Percentiles rank a stretch among this genome's conserved stretches.
phyloP scores from a whole-genome alignment of 2,888 invertebrate species.

The Synergus itoensis region DNA sequence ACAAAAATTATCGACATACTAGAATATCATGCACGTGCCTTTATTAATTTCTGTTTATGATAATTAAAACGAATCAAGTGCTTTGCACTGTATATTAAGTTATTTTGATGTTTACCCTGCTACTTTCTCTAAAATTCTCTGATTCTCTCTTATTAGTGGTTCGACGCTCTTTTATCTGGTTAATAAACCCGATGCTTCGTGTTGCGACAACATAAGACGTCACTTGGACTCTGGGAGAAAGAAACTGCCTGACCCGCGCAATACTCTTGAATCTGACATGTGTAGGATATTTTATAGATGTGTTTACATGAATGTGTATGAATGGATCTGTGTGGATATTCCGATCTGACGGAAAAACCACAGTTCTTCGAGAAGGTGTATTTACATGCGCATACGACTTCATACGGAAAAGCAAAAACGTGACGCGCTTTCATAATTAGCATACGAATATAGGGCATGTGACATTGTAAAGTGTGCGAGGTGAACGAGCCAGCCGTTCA shows the following conservation, averaged over 20 bases:
- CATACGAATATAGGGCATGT: conserved; percentile 24
- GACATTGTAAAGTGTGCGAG: conserved; percentile 21
- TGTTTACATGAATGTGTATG: no score
- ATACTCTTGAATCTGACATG: conserved; percentile 1
- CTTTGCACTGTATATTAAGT: no score
- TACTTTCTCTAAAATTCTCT: not conserved
- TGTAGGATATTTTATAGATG: conserved; percentile 1
- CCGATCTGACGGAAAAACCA: not conserved
- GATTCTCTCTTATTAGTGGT: not conserved
- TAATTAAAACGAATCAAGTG: no score
- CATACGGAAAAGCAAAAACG: conserved; percentile 30
- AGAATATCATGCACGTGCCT: no score
- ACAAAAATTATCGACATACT: not conserved
- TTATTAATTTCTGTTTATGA: no score
- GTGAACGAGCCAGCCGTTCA: not conserved
- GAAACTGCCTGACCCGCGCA: conserved; percentile 13
- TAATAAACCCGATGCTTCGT: not conserved
- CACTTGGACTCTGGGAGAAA: not conserved
- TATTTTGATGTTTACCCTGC: not conserved
- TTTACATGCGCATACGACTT: not conserved
- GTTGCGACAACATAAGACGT: not conserved
- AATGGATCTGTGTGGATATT: not conserved
- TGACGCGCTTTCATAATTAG: conserved; percentile 13
- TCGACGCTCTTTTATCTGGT: not conserved
- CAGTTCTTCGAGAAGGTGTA: not conserved